Conservation (phyloP, 2,113 vertebrate genomes). For the Panthera leo region DNA sequence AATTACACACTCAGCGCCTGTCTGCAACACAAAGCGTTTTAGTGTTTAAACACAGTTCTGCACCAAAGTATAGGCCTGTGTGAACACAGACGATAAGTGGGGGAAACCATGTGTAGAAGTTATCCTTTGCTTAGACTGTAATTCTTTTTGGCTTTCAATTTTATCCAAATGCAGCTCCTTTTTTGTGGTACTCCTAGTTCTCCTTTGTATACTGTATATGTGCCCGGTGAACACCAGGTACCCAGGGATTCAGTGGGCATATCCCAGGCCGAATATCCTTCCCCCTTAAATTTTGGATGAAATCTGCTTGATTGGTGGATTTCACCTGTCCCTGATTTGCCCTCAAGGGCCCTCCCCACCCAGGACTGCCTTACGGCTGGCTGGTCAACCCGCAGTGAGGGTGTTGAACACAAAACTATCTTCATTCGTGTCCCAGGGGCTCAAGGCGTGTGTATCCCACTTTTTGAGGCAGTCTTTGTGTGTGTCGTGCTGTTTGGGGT, state of each 20-base stretch:
- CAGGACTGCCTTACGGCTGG: background rate
- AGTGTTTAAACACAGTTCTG: constrained; percentile 74
- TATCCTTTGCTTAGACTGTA: background rate
- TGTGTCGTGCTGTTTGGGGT: background rate
- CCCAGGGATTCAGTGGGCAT: background rate
- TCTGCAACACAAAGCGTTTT: constrained; percentile 67
- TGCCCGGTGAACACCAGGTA: background rate
- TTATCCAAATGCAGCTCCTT: background rate
- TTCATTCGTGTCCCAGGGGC: background rate
- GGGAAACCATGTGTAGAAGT: background rate
- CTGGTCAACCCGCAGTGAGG: background rate
- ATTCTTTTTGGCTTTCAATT: constrained; percentile 44
- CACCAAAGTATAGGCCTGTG: constrained; percentile 29
- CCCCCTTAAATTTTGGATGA: background rate
- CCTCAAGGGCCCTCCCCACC: background rate
- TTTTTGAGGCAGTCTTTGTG: background rate
- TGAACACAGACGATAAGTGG: background rate
- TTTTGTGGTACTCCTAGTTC: constrained; percentile 2
- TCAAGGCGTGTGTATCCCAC: background rate
- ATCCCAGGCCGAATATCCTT: background rate
- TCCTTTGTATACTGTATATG: background rate
- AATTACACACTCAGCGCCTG: constrained; percentile 61
- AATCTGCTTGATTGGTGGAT: background rate
- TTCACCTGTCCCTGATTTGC: background rate
- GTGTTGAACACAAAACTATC: background rate